These are phyloP conservation scores for Esperia sulphurella DNA, from an alignment of 2,888 invertebrate genomes.

Conservation along the genomic window DNA sequence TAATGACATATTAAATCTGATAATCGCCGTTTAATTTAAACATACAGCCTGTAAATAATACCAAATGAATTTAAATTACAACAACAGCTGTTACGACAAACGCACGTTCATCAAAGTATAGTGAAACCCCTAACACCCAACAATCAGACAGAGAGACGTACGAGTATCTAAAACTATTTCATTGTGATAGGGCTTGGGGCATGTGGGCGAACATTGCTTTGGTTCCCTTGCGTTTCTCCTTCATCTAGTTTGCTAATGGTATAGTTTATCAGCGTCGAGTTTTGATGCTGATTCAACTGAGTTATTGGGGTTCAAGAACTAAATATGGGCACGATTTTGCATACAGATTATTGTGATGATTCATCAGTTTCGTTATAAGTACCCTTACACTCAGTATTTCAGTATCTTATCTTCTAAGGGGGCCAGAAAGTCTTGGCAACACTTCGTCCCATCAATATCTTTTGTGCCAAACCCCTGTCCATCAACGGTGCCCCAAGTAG, in stretches of 20 bases:
- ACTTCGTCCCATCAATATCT: too few species aligned
- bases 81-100: neutral
- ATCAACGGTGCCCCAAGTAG: too few species aligned
- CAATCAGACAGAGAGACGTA: conserved; percentile 8
- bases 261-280: conserved; percentile 7
- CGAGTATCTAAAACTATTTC: neutral
- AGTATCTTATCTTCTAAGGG: too few species aligned
- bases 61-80: neutral
- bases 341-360: neutral
- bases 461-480: too few species aligned
- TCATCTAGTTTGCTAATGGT: conserved; percentile 12
- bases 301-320: neutral
- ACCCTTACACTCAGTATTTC: too few species aligned
- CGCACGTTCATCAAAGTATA: neutral
- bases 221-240: conserved; percentile 5
- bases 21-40: too few species aligned
- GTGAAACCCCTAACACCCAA: neutral
- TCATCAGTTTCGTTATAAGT: neutral
- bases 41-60: neutral
- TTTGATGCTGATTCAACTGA: conserved; percentile 2
- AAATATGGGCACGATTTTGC: conserved; percentile 1
- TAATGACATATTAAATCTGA: too few species aligned
- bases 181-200: conserved; percentile 9
- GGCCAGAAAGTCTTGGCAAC: too few species aligned
- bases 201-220: conserved; percentile 10